Base-by-base conservation (phyloP, 2,797 vertebrate species). In the Pseudopleuronectes americanus region DNA sequence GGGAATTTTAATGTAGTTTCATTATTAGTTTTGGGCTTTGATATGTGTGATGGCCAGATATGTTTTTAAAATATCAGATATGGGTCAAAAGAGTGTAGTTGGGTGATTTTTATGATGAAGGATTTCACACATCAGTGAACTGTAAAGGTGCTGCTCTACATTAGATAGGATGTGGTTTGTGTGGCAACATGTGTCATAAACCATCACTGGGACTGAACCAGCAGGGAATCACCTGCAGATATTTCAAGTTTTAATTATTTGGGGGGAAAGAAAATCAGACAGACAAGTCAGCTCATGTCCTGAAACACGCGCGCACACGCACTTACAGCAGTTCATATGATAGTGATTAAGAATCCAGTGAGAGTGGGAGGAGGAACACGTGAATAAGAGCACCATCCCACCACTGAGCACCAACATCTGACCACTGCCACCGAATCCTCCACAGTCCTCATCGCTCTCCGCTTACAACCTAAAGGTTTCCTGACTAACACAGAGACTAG, bases 231-330 rank as follows among this genome's bases (percentile, higher is more conserved):
- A 31, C 28, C 28, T 8, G 7, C 28, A 31, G 28, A 31, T 31
- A 31, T 31, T 8, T 31, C 1, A 31, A 31, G 7, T 31, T 31
- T 31, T 1, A 2, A 31, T 31, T 31, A 31, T 8, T 31, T 31
- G 7, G 28, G 28, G 28, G 28, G 7, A 8, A 28, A 28, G 1
- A 62, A 28, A 61, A 52, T 13, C 8, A 28, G 55, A 23, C 2
- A 67, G 77, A 17, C 77, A 84, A 73, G 81, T 79, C 81, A 54
- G 61, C 10, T 70, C 74, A 65, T 80, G 72, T 69, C 23, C 57
- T 13, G 7, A 47, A 26, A 64, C 47, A 21, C 41, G 6, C 64
- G n/a, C 57, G 33, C 58, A 14, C 57, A 41, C 57, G 26, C 57
- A 38, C 21, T 33, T 17, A 38, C 38, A 23, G 10, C 33, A 51